These are phyloP conservation scores for Microtus pennsylvanicus DNA, from an alignment of 2,113 vertebrate genomes.

Conservation along the genomic window DNA sequence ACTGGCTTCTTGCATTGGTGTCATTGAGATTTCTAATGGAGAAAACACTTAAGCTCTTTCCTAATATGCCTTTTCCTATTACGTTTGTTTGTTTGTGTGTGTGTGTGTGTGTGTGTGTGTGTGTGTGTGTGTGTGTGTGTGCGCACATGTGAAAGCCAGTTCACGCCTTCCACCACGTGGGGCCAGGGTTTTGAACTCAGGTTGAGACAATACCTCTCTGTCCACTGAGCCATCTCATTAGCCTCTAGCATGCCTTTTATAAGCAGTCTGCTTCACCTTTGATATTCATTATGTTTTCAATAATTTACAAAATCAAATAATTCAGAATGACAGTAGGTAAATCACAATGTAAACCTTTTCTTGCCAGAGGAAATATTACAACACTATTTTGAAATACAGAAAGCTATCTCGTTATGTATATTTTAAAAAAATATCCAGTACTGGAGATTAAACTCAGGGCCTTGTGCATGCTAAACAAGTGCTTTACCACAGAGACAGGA, in stretches of 20 bases:
- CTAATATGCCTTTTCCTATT: background rate
- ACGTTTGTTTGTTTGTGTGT: background rate
- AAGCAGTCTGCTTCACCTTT: slow-evolving; percentile 20
- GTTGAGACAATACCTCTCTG: background rate
- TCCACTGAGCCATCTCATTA: background rate
- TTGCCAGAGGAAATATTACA: background rate
- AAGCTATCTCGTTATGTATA: background rate
- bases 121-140: too few relatives aligned
- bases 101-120: background rate
- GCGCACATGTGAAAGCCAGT: background rate
- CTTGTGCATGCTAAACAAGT: background rate
- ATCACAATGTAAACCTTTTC: background rate
- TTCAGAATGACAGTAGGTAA: background rate
- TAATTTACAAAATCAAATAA: background rate
- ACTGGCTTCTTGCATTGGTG: background rate
- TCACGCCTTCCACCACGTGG: too few relatives aligned
- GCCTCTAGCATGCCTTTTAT: background rate
- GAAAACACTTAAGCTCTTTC: slow-evolving; percentile 34
- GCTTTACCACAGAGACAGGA: background rate
- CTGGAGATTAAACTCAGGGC: background rate
- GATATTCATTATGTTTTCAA: slow-evolving; percentile 30
- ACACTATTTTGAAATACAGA: slow-evolving; percentile 31
- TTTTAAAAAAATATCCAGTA: background rate
- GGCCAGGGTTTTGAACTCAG: background rate
- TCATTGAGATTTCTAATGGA: background rate